These are phyloP conservation scores for Zaprionus obscuricornis DNA, from an alignment of 2,888 invertebrate genomes.

Conservation along the genomic window DNA sequence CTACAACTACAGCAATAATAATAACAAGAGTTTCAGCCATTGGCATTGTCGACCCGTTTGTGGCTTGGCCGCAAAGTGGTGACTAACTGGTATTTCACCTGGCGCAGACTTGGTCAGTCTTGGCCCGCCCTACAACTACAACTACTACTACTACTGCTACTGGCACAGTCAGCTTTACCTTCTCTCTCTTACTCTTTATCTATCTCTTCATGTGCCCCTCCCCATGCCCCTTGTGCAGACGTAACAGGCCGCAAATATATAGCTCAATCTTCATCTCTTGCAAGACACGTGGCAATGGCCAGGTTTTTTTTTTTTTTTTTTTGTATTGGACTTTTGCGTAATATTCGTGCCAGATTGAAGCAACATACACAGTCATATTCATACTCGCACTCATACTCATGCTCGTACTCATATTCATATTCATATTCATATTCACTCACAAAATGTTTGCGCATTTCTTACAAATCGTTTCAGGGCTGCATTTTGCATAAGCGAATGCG, in stretches of 20 bases:
- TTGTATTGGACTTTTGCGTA: conserved; percentile 37
- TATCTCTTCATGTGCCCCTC: neutral
- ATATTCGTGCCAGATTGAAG: conserved; percentile 40
- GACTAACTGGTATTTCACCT: conserved; percentile 69
- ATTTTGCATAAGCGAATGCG: too few relatives aligned
- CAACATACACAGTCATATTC: conserved; percentile 7
- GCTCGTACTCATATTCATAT: neutral
- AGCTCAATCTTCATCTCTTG: conserved; percentile 6
- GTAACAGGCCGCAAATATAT: neutral
- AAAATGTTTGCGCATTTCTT: conserved; percentile 35
- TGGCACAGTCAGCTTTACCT: neutral
- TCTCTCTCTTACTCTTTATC: neutral
- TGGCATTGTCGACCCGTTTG: conserved; percentile 56
- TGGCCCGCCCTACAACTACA: neutral
- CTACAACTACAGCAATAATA: too few relatives aligned
- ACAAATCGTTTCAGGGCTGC: conserved; percentile 46
- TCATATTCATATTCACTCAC: neutral
- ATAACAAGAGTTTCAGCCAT: too few relatives aligned
- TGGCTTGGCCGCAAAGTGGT: conserved; percentile 31
- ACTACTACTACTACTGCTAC: neutral
- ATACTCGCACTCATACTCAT: neutral
- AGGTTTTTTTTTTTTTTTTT: too few relatives aligned
- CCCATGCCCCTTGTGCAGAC: neutral
- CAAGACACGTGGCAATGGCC: conserved; percentile 46
- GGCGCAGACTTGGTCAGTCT: conserved; percentile 19